Conservation (phyloP, 1,140 invertebrate genomes). For the Brachionus rotundiformis region DNA sequence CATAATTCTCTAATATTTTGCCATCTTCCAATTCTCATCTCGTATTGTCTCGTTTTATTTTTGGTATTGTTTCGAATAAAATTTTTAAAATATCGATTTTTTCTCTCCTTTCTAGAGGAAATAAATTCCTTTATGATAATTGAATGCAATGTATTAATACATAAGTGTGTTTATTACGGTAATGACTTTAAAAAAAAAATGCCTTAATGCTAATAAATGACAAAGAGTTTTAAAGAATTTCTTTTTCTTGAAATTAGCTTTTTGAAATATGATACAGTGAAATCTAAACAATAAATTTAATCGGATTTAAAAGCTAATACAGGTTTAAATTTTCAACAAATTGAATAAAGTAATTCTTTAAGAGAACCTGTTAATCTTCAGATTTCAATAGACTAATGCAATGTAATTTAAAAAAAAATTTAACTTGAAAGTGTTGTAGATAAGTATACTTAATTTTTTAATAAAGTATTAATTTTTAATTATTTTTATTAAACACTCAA, state of each 20-base stretch:
- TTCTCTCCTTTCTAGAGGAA: not conserved
- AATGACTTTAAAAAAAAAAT: not conserved
- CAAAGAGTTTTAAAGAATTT: too few species aligned
- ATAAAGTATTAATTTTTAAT: too few species aligned
- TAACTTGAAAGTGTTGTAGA: too few species aligned
- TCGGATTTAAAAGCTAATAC: not conserved
- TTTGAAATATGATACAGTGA: not conserved
- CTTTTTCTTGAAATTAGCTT: not conserved
- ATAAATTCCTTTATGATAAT: conserved; percentile 41
- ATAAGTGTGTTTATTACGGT: conserved; percentile 14
- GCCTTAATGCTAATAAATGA: too few species aligned
- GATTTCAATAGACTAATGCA: too few species aligned
- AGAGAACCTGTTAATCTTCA: too few species aligned
- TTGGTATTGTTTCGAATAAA: not conserved
- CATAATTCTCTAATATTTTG: conserved; percentile 33
- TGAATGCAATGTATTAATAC: not conserved
- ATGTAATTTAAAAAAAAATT: too few species aligned
- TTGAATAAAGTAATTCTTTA: too few species aligned
- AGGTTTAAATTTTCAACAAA: not conserved
- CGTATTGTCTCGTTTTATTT: not conserved
- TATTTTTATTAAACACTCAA: too few species aligned
- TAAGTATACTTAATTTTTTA: too few species aligned
- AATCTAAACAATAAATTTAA: not conserved
- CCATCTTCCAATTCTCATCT: not conserved
- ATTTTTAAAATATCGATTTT: conserved; percentile 36